Evolutionary conservation across 1,140 invertebrate genomes (phyloP).

Genomic region (Bemisia tabaci): DNA sequence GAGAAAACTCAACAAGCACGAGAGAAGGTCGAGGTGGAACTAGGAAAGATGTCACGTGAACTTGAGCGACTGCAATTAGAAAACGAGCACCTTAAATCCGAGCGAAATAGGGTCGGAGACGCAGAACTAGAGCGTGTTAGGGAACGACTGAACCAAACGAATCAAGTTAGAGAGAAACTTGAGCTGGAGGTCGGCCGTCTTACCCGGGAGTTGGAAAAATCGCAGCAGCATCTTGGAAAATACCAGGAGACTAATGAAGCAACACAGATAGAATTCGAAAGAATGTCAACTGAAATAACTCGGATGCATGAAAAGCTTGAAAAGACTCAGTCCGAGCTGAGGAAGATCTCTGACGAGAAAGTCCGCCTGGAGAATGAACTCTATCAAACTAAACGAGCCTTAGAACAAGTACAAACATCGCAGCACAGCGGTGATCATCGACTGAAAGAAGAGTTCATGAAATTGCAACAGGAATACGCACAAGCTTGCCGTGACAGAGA

Average conservation of each 20-base stretch:
- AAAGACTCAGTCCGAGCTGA: slow-evolving; percentile 46
- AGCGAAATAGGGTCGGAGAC: slow-evolving; percentile 35
- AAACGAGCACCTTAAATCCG: slow-evolving; percentile 24
- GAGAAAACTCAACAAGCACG: slow-evolving; percentile 67
- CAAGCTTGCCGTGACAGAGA: slow-evolving; percentile 53
- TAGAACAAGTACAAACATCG: slow-evolving; percentile 48
- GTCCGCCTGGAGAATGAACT: slow-evolving; percentile 57
- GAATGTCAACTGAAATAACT: slow-evolving; percentile 61
- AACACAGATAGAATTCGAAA: slow-evolving; percentile 66
- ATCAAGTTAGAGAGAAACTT: slow-evolving; percentile 56
- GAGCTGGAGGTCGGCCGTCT: slow-evolving; percentile 70
- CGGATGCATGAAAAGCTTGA: slow-evolving; percentile 62
- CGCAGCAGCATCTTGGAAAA: slow-evolving; percentile 62
- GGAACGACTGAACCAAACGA: slow-evolving; percentile 73
- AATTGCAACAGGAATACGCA: slow-evolving; percentile 50
- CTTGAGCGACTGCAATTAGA: slow-evolving; percentile 43
- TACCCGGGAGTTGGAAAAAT: slow-evolving; percentile 74
- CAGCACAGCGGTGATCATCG: slow-evolving; percentile 34
- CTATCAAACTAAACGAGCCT: slow-evolving; percentile 43
- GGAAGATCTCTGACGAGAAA: slow-evolving; percentile 25
- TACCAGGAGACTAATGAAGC: slow-evolving; percentile 65
- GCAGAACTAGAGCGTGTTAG: slow-evolving; percentile 68
- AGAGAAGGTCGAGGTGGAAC: slow-evolving; percentile 71
- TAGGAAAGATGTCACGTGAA: slow-evolving; percentile 66
- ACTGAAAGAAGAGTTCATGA: slow-evolving; percentile 23